These are phyloP conservation scores for Hyperoplus lanceolatus DNA, from an alignment of 2,797 vertebrate species.

Conservation along the genomic window DNA sequence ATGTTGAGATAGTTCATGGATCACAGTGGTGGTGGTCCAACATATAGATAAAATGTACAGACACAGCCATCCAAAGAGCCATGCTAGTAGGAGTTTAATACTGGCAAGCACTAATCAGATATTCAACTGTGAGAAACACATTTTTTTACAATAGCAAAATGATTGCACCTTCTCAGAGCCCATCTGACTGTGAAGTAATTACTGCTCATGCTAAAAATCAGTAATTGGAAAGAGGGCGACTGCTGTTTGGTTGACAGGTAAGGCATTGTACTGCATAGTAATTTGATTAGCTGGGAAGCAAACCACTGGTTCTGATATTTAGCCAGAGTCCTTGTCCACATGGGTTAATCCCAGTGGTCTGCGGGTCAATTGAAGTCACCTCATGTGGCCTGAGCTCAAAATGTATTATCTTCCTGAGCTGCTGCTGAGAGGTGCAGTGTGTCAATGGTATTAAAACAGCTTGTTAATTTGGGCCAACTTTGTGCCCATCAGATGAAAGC, in stretches of 20 bases:
- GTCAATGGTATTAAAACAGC: slow-evolving; percentile 55
- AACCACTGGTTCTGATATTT: slow-evolving; percentile 52
- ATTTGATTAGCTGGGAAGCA: slow-evolving; percentile 62
- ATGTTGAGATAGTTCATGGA: not conserved
- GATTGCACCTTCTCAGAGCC: slow-evolving; percentile 3
- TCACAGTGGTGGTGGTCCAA: not conserved
- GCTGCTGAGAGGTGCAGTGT: slow-evolving; percentile 38
- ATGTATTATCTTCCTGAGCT: slow-evolving; percentile 33
- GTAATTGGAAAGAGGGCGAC: slow-evolving; percentile 23
- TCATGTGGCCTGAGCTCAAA: slow-evolving; percentile 10
- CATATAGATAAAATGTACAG: not conserved
- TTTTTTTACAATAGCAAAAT: slow-evolving; percentile 4
- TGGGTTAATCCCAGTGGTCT: slow-evolving; percentile 50
- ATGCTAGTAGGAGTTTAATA: not conserved
- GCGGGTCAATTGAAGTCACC: slow-evolving; percentile 50
- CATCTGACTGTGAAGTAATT: slow-evolving; percentile 28
- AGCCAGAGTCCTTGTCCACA: slow-evolving; percentile 40
- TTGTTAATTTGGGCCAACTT: slow-evolving; percentile 55
- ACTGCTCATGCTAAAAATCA: slow-evolving; percentile 7
- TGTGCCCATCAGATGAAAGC: slow-evolving; percentile 28
- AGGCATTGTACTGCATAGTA: slow-evolving; percentile 26
- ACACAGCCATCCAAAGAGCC: not conserved
- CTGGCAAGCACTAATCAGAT: not conserved
- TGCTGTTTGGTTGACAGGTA: slow-evolving; percentile 35
- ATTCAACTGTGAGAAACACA: not conserved